Conservation (phyloP, 2,888 invertebrate genomes). For the Chromoteleia sp. region DNA sequence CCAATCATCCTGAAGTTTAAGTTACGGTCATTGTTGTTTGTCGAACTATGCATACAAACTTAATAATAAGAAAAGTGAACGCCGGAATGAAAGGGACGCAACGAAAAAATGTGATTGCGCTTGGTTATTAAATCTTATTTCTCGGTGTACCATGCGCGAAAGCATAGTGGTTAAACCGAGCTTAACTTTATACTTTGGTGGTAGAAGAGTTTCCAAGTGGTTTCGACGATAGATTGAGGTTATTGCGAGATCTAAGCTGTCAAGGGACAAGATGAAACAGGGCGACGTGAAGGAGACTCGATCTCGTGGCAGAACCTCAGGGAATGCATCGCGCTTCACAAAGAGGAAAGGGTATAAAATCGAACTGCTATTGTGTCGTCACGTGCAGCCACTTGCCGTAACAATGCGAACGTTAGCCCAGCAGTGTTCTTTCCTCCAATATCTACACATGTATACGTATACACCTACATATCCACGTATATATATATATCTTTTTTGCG, state of each 20-base stretch:
- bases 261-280: constrained; percentile 72
- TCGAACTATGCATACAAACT: no score
- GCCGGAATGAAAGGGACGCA: not conserved
- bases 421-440: constrained; percentile 59
- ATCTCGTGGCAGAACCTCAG: constrained; percentile 62
- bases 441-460: constrained; percentile 12
- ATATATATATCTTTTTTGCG: constrained; percentile 12
- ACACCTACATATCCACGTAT: constrained; percentile 21
- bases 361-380: constrained; percentile 82
- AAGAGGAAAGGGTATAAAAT: constrained; percentile 77
- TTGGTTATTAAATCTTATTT: constrained; percentile 64
- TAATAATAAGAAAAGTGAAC: no score
- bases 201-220: constrained; percentile 66
- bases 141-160: constrained; percentile 49
- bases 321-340: constrained; percentile 60
- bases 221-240: constrained; percentile 75
- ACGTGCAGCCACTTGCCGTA: constrained; percentile 82
- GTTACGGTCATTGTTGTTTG: no score
- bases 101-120: constrained; percentile 46
- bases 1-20: no score
- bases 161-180: constrained; percentile 62
- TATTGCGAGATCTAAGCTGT: constrained; percentile 77
- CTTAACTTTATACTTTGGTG: constrained; percentile 68
- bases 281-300: constrained; percentile 61
- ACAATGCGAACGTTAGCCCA: constrained; percentile 76